A percentile compares a stretch with the other conserved stretches of the same genome.
Conservation (phyloP, 2,113 vertebrate genomes). For the Carlito syrichta region DNA sequence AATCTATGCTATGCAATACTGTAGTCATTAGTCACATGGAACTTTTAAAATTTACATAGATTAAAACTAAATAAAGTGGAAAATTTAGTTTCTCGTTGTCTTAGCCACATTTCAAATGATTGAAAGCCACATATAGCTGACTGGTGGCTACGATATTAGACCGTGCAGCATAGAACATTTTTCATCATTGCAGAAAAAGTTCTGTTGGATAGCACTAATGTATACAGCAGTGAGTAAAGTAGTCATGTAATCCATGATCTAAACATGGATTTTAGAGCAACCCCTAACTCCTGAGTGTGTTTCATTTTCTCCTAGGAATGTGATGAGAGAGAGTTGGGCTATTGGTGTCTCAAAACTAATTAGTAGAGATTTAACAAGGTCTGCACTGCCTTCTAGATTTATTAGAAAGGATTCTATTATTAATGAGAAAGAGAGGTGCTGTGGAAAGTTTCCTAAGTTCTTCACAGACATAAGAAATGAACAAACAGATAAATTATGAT, state of each 20-base stretch:
- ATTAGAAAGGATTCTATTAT: not conserved
- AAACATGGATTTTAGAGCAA: not conserved
- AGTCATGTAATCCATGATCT: not conserved
- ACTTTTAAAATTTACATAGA: not conserved
- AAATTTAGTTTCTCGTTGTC: not conserved
- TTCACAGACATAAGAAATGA: not conserved
- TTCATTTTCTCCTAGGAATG: not conserved
- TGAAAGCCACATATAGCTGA: not conserved
- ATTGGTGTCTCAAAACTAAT: not conserved
- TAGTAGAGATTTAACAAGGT: not conserved
- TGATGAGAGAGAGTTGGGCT: not conserved
- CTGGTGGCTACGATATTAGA: not conserved
- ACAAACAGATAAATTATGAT: not conserved
- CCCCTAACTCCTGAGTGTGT: not conserved
- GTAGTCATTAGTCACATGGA: not conserved
- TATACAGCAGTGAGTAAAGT: not conserved
- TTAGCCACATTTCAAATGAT: not conserved
- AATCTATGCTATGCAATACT: not conserved
- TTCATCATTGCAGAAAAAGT: not conserved
- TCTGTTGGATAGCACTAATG: fast-evolving
- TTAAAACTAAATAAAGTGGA: not conserved
- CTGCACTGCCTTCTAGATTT: not conserved
- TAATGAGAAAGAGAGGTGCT: not conserved
- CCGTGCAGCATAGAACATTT: not conserved
- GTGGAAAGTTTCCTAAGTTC: not conserved